These are phyloP conservation scores for Lemur catta DNA, from an alignment of 2,797 vertebrate species.

Conservation along the genomic window DNA sequence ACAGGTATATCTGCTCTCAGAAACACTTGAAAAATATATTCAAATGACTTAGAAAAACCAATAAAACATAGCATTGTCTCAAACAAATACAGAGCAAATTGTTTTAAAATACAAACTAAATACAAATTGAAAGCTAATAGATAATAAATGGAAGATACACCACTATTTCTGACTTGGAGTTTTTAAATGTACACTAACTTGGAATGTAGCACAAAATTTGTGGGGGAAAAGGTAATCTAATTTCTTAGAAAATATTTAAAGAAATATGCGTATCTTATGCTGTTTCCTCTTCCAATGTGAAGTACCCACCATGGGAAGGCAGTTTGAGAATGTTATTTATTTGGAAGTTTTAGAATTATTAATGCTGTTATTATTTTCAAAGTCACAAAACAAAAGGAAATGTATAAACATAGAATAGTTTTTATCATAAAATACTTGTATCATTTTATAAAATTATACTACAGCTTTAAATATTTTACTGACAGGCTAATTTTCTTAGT, in stretches of 20 bases:
- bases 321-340: not conserved
- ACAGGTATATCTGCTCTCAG: not conserved
- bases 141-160: not conserved
- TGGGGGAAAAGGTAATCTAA: not conserved
- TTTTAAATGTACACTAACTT: not conserved
- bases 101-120: not conserved
- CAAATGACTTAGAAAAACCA: not conserved
- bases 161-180: not conserved
- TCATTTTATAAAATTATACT: constrained; percentile 35
- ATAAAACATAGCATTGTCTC: not conserved
- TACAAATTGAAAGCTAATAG: not conserved
- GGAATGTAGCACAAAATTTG: not conserved
- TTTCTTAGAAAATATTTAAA: constrained; percentile 36
- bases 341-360: not conserved
- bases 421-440: not conserved
- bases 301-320: not conserved
- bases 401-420: not conserved
- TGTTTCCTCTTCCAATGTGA: not conserved
- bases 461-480: not conserved
- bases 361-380: not conserved
- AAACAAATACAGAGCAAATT: not conserved
- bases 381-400: constrained; percentile 28
- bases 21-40: constrained; percentile 19
- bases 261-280: not conserved
- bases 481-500: not conserved